A percentile compares a stretch with the other conserved stretches of the same genome.
phyloP scores from a whole-genome alignment of 2,797 vertebrate genomes.

The Aeoliscus strigatus region DNA sequence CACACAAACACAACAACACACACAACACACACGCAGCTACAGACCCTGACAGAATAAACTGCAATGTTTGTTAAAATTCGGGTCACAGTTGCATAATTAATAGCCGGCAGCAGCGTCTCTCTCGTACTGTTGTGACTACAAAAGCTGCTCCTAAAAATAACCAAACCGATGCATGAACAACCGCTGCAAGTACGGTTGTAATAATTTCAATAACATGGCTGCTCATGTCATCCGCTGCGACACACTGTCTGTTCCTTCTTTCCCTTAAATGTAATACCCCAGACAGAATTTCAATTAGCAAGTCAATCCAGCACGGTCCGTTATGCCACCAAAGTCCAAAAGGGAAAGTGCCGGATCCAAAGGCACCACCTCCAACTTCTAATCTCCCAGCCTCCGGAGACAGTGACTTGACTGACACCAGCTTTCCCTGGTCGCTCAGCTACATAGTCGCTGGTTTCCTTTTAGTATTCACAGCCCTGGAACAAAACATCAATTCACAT shows the following conservation, averaged over 20 bases:
- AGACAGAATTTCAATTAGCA: too few species aligned
- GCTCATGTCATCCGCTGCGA: slow-evolving; percentile 25
- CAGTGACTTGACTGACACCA: slow-evolving; percentile 3
- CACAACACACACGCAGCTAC: neutral
- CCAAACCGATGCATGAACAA: neutral
- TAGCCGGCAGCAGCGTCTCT: slow-evolving; percentile 2
- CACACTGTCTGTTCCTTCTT: slow-evolving; percentile 12
- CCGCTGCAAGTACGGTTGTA: neutral
- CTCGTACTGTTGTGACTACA: neutral
- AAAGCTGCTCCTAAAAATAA: slow-evolving; percentile 12
- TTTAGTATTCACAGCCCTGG: neutral
- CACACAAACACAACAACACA: slow-evolving; percentile 7
- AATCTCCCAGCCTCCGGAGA: neutral
- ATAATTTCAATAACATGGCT: slow-evolving; percentile 27
- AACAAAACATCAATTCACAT: slow-evolving; percentile 15
- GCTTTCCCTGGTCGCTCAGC: slow-evolving; percentile 3
- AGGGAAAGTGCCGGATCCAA: slow-evolving; percentile 9
- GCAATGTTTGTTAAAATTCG: slow-evolving; percentile 11
- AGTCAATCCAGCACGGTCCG: slow-evolving; percentile 28
- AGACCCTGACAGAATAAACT: slow-evolving; percentile 17
- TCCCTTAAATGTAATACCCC: slow-evolving; percentile 41
- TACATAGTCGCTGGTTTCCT: neutral
- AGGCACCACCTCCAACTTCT: slow-evolving; percentile 14
- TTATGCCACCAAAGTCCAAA: slow-evolving; percentile 6
- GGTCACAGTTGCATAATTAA: slow-evolving; percentile 36